A percentile compares a stretch with the other conserved stretches of the same genome.
Conservation (phyloP, 2,888 invertebrate species). For the Agelastica alni region DNA sequence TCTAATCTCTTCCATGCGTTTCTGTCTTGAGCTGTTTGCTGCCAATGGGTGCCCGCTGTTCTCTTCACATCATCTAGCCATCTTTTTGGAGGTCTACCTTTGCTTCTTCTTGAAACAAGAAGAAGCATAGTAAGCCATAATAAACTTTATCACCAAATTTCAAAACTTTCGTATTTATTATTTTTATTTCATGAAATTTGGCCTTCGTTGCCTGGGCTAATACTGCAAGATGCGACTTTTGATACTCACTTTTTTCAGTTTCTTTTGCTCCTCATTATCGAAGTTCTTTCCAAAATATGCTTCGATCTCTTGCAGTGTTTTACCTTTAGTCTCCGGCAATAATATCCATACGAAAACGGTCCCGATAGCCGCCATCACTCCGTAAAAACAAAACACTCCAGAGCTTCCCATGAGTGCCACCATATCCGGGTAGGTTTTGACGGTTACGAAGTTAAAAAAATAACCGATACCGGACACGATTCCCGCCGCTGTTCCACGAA, state of each 20-base stretch:
- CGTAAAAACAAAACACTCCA: constrained; percentile 61
- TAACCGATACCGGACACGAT: constrained; percentile 59
- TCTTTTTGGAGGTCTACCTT: too few relatives aligned
- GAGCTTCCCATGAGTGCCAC: constrained; percentile 51
- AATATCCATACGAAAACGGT: constrained; percentile 58
- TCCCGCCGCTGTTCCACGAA: constrained; percentile 60
- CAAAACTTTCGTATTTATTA: too few relatives aligned
- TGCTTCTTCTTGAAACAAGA: too few relatives aligned
- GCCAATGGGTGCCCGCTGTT: too few relatives aligned
- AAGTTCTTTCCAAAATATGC: constrained; percentile 52
- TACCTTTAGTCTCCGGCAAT: constrained; percentile 62
- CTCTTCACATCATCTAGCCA: too few relatives aligned
- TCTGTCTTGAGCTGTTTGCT: too few relatives aligned
- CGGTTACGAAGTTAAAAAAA: constrained; percentile 60
- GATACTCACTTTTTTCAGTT: constrained; percentile 3
- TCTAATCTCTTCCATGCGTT: too few relatives aligned
- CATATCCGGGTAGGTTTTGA: constrained; percentile 61
- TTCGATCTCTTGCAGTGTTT: constrained; percentile 59
- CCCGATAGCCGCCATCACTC: constrained; percentile 55
- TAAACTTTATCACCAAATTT: too few relatives aligned
- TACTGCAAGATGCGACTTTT: too few relatives aligned
- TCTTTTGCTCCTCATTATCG: constrained; percentile 2
- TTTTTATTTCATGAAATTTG: too few relatives aligned
- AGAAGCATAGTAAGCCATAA: too few relatives aligned
- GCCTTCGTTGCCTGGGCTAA: too few relatives aligned